phyloP scores from a whole-genome alignment of 2,888 invertebrate species.

The Drosophila fulvimacula region DNA sequence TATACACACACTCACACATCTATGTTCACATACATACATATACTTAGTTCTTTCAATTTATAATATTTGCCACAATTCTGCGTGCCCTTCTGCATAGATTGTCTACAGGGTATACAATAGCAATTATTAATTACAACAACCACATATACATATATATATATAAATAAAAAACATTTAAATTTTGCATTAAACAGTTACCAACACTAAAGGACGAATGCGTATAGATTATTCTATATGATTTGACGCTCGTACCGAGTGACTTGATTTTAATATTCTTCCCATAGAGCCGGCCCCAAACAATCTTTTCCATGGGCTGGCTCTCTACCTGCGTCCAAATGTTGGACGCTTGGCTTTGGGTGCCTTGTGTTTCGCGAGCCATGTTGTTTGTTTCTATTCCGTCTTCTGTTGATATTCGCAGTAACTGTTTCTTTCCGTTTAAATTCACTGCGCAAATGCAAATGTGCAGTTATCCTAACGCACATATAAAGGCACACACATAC shows the following conservation, averaged over 20 bases:
- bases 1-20: too few species aligned
- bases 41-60: background rate
- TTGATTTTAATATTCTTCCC: constrained; percentile 83
- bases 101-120: background rate
- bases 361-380: constrained; percentile 81
- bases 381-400: constrained; percentile 36
- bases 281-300: constrained; percentile 84
- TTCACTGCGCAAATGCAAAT: constrained; percentile 57
- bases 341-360: constrained; percentile 82
- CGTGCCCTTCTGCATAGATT: background rate
- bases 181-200: constrained; percentile 74
- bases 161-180: constrained; percentile 24
- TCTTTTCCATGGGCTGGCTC: constrained; percentile 83
- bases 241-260: constrained; percentile 83
- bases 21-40: background rate
- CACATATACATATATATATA: background rate
- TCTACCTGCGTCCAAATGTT: constrained; percentile 83
- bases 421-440: constrained; percentile 35
- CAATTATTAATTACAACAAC: background rate
- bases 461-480: constrained; percentile 61
- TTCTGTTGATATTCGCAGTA: constrained; percentile 23
- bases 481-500: constrained; percentile 16
- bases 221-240: constrained; percentile 75
- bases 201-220: constrained; percentile 79
- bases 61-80: too few species aligned